Conservation (phyloP, 2,797 vertebrate genomes). For the Setipinna tenuifilis region DNA sequence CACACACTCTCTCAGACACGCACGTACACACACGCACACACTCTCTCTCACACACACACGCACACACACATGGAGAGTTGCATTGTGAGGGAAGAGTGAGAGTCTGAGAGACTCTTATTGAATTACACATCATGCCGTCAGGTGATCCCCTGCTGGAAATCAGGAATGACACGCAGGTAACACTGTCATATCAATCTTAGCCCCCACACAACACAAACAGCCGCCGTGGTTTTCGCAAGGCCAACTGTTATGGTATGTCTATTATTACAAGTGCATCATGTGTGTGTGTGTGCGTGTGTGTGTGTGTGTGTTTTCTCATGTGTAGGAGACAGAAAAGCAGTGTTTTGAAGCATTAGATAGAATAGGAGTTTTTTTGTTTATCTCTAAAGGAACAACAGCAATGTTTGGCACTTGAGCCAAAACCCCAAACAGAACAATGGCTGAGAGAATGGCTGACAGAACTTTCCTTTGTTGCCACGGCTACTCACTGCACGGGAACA, state of each 20-base stretch:
- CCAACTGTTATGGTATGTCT: not conserved
- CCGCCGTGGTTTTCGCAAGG: not conserved
- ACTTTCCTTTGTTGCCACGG: not conserved
- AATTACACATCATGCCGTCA: not conserved
- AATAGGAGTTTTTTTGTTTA: not conserved
- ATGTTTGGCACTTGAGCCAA: not conserved
- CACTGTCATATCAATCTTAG: not conserved
- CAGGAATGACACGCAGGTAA: slow-evolving; percentile 8
- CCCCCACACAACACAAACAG: not conserved
- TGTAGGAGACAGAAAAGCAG: not conserved
- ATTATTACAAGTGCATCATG: not conserved
- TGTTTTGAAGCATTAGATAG: not conserved
- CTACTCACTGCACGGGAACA: too few relatives aligned
- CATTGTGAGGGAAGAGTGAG: too few relatives aligned
- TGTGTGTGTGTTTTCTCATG: not conserved
- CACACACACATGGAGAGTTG: not conserved
- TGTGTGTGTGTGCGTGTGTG: not conserved
- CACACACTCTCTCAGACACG: not conserved
- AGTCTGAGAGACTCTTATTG: too few relatives aligned
- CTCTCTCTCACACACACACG: not conserved
- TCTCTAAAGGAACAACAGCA: not conserved
- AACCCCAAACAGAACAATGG: not conserved
- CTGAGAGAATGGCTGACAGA: too few relatives aligned
- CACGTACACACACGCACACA: not conserved
- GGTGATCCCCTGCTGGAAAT: not conserved